phyloP scores from a whole-genome alignment of 1,140 invertebrate genomes.

The Penaeus chinensis region DNA sequence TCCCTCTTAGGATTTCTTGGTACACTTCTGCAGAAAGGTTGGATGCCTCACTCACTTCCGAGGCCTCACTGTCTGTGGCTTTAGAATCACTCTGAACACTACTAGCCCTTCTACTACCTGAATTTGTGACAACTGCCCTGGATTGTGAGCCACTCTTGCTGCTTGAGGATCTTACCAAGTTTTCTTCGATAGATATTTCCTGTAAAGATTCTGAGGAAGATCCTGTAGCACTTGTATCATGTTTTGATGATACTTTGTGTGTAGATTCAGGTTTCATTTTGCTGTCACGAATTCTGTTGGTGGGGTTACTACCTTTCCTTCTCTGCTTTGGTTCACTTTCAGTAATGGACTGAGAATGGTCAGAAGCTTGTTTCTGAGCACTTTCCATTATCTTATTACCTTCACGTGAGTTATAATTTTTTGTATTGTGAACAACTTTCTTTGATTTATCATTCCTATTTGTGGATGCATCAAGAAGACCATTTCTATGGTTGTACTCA shows the following conservation, averaged over 20 bases:
- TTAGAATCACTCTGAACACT: neutral
- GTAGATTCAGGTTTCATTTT: neutral
- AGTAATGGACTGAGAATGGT: neutral
- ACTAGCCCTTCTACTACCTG: neutral
- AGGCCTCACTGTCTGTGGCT: neutral
- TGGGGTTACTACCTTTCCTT: neutral
- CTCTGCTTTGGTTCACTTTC: conserved; percentile 30
- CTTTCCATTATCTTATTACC: neutral
- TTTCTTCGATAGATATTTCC: no score
- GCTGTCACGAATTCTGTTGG: conserved; percentile 25
- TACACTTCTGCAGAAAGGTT: conserved; percentile 34
- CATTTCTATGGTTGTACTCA: neutral
- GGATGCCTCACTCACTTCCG: conserved; percentile 19
- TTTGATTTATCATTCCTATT: neutral
- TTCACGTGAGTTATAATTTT: neutral
- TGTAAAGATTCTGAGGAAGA: no score
- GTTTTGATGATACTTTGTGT: neutral
- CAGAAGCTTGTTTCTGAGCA: neutral
- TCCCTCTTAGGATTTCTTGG: conserved; percentile 29
- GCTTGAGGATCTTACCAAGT: no score
- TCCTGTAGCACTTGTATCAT: no score
- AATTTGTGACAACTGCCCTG: neutral
- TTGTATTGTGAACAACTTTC: neutral
- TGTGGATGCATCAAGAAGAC: neutral
- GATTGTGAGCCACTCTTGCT: no score